These are phyloP conservation scores for Oligia strigilis DNA, from an alignment of 2,888 invertebrate species.

Conservation along the genomic window DNA sequence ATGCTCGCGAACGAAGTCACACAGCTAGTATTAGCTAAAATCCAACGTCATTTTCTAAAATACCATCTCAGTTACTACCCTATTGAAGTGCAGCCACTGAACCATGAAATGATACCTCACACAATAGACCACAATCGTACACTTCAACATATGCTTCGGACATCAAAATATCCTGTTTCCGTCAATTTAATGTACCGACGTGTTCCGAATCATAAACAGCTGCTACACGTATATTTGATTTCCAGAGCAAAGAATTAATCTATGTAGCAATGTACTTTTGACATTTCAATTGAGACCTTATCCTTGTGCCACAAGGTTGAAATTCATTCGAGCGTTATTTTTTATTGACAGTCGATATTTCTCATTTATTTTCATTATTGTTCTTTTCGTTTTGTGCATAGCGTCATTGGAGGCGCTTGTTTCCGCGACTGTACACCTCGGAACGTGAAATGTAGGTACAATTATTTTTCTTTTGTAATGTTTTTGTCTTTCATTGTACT, in stretches of 20 bases:
- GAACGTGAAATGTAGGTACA: slow-evolving; percentile 11
- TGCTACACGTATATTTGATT: slow-evolving; percentile 43
- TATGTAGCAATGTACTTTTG: slow-evolving; percentile 1
- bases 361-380: slow-evolving; percentile 56
- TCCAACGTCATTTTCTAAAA: not conserved
- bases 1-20: no score
- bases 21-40: not conserved
- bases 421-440: slow-evolving; percentile 34
- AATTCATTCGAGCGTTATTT: slow-evolving; percentile 10
- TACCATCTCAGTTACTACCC: slow-evolving; percentile 10
- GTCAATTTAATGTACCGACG: slow-evolving; percentile 46
- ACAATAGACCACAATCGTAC: slow-evolving; percentile 37
- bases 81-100: slow-evolving; percentile 17
- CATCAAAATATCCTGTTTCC: slow-evolving; percentile 50
- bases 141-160: slow-evolving; percentile 34
- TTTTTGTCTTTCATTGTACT: slow-evolving; percentile 6
- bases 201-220: slow-evolving; percentile 55
- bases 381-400: slow-evolving; percentile 57
- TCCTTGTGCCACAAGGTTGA: not conserved
- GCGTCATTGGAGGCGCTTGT: slow-evolving; percentile 47
- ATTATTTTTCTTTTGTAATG: slow-evolving; percentile 17
- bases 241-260: slow-evolving; percentile 42
- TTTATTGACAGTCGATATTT: slow-evolving; percentile 54
- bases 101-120: slow-evolving; percentile 6
- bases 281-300: slow-evolving; percentile 37